phyloP scores from a whole-genome alignment of 2,888 invertebrate genomes.

The Homarus gammarus region DNA sequence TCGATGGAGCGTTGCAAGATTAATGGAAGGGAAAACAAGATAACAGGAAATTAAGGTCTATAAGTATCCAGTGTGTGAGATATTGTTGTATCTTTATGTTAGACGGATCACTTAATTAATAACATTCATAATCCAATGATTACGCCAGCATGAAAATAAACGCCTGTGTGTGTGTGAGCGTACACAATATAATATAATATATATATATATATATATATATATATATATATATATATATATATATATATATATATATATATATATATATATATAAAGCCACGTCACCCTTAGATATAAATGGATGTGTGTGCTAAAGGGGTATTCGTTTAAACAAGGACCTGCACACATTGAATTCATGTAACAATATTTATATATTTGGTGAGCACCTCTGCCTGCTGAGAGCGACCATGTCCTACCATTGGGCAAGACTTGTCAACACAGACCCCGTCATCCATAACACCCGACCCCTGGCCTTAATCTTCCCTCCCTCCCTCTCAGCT shows the following conservation, averaged over 20 bases:
- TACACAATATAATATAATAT: too few relatives aligned
- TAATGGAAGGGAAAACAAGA: not conserved
- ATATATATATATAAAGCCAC: not conserved
- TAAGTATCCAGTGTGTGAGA: too few relatives aligned
- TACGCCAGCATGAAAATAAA: too few relatives aligned
- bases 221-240: not conserved
- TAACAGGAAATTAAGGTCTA: not conserved
- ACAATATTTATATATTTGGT: slow-evolving; percentile 34
- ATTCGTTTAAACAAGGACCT: not conserved
- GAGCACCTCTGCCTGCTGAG: slow-evolving; percentile 36
- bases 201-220: slow-evolving; percentile 10
- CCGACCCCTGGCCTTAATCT: not conserved
- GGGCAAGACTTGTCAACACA: slow-evolving; percentile 25
- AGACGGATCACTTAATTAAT: not conserved
- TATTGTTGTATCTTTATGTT: too few relatives aligned
- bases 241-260: slow-evolving; percentile 23
- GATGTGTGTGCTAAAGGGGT: too few relatives aligned
- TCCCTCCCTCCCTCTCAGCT: too few relatives aligned
- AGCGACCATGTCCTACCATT: slow-evolving; percentile 20
- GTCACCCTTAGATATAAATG: too few relatives aligned
- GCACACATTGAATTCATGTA: slow-evolving; percentile 5
- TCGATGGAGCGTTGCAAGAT: not conserved
- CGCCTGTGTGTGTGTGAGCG: too few relatives aligned
- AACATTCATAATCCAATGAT: not conserved
- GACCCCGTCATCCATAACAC: slow-evolving; percentile 23